Evolutionary conservation across 2,797 vertebrate species (phyloP).

Genomic region (Acropternis orthonyx): DNA sequence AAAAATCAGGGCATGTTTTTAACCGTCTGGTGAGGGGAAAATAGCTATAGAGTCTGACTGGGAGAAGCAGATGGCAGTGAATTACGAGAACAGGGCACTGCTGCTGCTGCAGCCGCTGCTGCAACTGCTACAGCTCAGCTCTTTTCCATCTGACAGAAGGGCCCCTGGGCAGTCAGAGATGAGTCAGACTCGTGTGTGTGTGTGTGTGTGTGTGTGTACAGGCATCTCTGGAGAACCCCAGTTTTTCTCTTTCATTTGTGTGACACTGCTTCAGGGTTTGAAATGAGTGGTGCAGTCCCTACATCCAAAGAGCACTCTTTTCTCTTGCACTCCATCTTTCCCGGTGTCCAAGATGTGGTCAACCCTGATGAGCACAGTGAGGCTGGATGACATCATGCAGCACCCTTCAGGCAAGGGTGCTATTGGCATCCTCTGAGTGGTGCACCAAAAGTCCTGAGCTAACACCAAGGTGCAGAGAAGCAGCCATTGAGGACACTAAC

Average conservation of each 20-base stretch:
- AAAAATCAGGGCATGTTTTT: slow-evolving; percentile 15
- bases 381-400: background rate
- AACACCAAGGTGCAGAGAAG: background rate
- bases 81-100: slow-evolving; percentile 12
- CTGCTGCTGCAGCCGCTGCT: slow-evolving; percentile 44
- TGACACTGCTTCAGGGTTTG: background rate
- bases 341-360: background rate
- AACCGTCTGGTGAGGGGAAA: background rate
- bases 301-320: background rate
- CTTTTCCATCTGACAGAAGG: slow-evolving; percentile 50
- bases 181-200: slow-evolving; percentile 21
- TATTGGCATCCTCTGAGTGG: background rate
- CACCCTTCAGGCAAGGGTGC: background rate
- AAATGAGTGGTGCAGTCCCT: background rate
- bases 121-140: slow-evolving; percentile 43
- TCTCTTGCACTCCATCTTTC: background rate
- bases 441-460: background rate
- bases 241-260: background rate
- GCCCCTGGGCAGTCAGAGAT: slow-evolving; percentile 50
- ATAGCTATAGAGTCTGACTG: slow-evolving; percentile 19
- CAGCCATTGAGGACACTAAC: background rate
- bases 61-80: slow-evolving; percentile 55
- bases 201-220: background rate
- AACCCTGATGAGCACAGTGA: accelerated
- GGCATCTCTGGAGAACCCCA: slow-evolving; percentile 12